Evolutionary conservation across 2,888 invertebrate species (phyloP).

Genomic region (Tinea semifulvella): DNA sequence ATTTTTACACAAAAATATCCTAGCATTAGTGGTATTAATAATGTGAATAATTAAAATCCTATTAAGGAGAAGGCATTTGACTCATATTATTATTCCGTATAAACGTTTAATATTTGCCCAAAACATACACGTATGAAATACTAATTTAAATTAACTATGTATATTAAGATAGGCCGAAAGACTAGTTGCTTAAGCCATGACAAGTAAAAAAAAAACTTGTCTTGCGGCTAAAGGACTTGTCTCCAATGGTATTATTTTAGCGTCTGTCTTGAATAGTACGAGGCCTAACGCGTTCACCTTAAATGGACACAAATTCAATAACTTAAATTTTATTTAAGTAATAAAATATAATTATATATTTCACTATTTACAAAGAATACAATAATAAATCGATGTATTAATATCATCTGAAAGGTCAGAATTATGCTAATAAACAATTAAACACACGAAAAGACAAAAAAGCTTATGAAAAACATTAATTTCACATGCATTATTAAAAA

Average conservation of each 20-base stretch:
- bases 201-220: no score
- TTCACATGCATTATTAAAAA: slow-evolving; percentile 34
- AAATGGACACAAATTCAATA: slow-evolving; percentile 44
- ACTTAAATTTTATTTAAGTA: slow-evolving; percentile 28
- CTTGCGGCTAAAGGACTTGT: no score
- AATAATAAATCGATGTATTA: slow-evolving; percentile 23
- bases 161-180: no score
- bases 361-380: slow-evolving; percentile 45
- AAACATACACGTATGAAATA: no score
- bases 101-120: no score
- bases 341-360: slow-evolving; percentile 37
- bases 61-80: no score
- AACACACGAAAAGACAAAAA: slow-evolving; percentile 17
- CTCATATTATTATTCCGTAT: no score
- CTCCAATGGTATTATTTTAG: no score
- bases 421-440: background rate
- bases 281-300: no score
- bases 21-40: slow-evolving; percentile 36
- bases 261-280: no score
- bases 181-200: no score
- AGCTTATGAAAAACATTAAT: slow-evolving; percentile 38
- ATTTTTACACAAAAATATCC: slow-evolving; percentile 33
- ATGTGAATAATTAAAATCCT: slow-evolving; percentile 32
- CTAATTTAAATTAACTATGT: no score
- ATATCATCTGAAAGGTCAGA: slow-evolving; percentile 1